phyloP scores from a whole-genome alignment of 2,113 vertebrate species.

The Antennarius striatus region DNA sequence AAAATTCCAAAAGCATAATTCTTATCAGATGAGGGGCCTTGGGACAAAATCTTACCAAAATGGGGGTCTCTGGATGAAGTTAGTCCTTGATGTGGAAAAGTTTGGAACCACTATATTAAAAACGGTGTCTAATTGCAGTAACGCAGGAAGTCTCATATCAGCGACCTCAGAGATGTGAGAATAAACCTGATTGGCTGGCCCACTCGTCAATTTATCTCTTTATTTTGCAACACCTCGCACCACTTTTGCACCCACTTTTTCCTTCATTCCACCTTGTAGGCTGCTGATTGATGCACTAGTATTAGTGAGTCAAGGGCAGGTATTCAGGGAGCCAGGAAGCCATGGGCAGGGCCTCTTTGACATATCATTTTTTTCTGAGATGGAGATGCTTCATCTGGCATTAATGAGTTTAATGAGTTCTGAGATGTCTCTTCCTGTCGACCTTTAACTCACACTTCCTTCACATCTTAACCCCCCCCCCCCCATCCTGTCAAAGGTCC shows the following conservation, averaged over 20 bases:
- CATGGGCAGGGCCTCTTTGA: conserved; percentile 52
- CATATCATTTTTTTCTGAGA: conserved; percentile 59
- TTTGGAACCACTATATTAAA: too few relatives aligned
- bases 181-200: not conserved
- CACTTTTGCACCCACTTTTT: conserved; percentile 35
- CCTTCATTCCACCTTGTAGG: conserved; percentile 54
- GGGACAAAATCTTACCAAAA: too few relatives aligned
- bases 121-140: too few relatives aligned
- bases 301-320: conserved; percentile 69
- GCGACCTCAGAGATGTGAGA: not conserved
- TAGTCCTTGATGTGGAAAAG: too few relatives aligned
- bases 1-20: not conserved
- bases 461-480: conserved; percentile 28
- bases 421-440: conserved; percentile 64
- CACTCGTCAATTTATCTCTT: not conserved
- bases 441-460: conserved; percentile 53
- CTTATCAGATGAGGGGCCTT: too few relatives aligned
- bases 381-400: conserved; percentile 51
- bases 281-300: conserved; percentile 52
- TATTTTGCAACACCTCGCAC: not conserved
- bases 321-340: conserved; percentile 54
- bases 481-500: conserved; percentile 46
- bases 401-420: conserved; percentile 74
- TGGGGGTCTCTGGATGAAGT: too few relatives aligned
- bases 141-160: too few relatives aligned